Percentiles rank a stretch among this genome's conserved stretches.
Conservation (phyloP, 2,888 invertebrate species). For the Phyto melanocephala region DNA sequence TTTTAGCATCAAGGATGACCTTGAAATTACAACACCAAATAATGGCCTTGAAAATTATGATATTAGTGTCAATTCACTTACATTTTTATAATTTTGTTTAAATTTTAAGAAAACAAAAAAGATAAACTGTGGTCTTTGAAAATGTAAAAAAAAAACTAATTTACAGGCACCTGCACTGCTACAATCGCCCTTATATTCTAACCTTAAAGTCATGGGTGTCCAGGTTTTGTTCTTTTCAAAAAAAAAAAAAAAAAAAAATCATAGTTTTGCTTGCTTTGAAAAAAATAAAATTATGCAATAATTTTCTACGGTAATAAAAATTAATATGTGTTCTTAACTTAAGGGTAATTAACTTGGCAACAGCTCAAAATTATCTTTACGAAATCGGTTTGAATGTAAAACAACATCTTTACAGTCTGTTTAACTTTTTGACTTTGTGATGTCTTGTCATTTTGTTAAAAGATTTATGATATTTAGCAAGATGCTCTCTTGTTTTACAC, state of each 20-base stretch:
- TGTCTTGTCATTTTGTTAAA: slow-evolving; percentile 28
- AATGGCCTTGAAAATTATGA: slow-evolving; percentile 19
- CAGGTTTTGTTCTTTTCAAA: neutral
- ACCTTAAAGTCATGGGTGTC: slow-evolving; percentile 25
- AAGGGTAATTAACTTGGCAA: slow-evolving; percentile 60
- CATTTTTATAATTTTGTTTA: slow-evolving; percentile 62
- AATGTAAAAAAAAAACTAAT: neutral
- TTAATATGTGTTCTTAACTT: slow-evolving; percentile 75
- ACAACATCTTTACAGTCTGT: slow-evolving; percentile 26
- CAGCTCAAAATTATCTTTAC: slow-evolving; percentile 48
- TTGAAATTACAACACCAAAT: slow-evolving; percentile 71
- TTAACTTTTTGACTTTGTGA: slow-evolving; percentile 46
- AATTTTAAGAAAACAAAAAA: no score
- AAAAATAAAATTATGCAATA: slow-evolving; percentile 70
- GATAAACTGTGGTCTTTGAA: slow-evolving; percentile 67
- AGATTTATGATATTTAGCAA: slow-evolving; percentile 43
- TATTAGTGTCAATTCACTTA: slow-evolving; percentile 65
- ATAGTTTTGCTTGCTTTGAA: slow-evolving; percentile 4
- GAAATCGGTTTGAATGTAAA: slow-evolving; percentile 37
- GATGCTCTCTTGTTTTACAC: slow-evolving; percentile 17
- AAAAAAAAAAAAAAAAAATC: no score
- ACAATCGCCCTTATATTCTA: neutral
- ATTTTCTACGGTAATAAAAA: slow-evolving; percentile 75
- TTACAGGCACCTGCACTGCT: slow-evolving; percentile 15
- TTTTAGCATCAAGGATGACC: slow-evolving; percentile 70